Percentiles rank a stretch among this genome's conserved stretches.
Evolutionary conservation across 2,888 invertebrate genomes (phyloP).

Genomic region (Caprella mutica): DNA sequence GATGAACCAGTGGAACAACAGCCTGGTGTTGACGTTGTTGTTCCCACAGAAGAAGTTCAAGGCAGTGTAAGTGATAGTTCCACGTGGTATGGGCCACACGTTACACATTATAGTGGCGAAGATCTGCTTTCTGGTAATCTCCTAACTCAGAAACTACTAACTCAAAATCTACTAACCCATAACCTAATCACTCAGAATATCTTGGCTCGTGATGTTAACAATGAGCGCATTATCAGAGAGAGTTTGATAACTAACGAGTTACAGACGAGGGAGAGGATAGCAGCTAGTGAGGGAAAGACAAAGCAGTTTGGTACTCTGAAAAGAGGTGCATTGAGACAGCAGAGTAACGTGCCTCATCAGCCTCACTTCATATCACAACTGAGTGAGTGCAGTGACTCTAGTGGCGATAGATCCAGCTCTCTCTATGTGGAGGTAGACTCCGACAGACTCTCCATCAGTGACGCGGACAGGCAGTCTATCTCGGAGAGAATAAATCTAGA

Average conservation of each 20-base stretch:
- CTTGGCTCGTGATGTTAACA: background rate
- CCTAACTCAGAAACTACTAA: constrained; percentile 1
- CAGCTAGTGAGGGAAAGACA: background rate
- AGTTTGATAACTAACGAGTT: constrained; percentile 3
- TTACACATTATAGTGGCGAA: background rate
- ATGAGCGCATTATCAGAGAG: background rate
- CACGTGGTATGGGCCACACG: background rate
- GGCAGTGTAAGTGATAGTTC: background rate
- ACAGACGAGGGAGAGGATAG: background rate
- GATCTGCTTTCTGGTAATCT: background rate
- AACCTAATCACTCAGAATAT: constrained; percentile 7
- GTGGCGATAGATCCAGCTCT: constrained; percentile 28
- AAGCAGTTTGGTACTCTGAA: background rate
- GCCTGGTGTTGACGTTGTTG: too few relatives aligned
- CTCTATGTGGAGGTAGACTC: constrained; percentile 31
- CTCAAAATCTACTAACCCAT: constrained; percentile 6
- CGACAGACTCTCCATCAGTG: constrained; percentile 31
- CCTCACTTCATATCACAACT: too few relatives aligned
- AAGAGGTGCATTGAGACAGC: background rate
- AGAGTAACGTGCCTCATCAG: background rate
- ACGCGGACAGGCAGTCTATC: constrained; percentile 10
- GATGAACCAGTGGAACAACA: too few relatives aligned
- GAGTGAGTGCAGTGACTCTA: constrained; percentile 31
- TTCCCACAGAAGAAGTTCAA: too few relatives aligned
- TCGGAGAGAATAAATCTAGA: too few relatives aligned